A percentile compares a stretch with the other conserved stretches of the same genome.
Conservation (phyloP, 2,888 invertebrate species). For the Oxystoma pomonae region DNA sequence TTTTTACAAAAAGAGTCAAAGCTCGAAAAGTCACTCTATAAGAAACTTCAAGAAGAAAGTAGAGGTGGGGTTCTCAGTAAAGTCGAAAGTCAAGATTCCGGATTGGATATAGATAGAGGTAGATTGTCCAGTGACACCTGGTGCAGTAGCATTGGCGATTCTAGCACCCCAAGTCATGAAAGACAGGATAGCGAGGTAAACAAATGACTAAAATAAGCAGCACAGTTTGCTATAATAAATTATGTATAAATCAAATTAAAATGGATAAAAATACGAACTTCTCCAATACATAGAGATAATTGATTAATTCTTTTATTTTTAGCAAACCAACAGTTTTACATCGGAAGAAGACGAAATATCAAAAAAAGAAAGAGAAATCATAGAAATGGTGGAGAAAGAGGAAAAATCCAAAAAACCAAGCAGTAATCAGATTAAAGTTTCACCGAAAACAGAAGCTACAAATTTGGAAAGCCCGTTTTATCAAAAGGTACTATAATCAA, state of each 20-base stretch:
- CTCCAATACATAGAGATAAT: too few relatives aligned
- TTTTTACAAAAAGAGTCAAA: constrained; percentile 78
- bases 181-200: constrained; percentile 66
- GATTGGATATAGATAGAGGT: constrained; percentile 63
- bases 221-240: too few relatives aligned
- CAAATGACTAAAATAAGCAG: too few relatives aligned
- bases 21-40: constrained; percentile 71
- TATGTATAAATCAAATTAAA: too few relatives aligned
- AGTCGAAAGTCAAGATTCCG: constrained; percentile 71
- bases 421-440: constrained; percentile 9
- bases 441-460: constrained; percentile 18
- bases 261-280: too few relatives aligned
- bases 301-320: constrained; percentile 13
- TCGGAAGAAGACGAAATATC: constrained; percentile 76
- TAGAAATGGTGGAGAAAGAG: constrained; percentile 59
- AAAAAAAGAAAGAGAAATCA: constrained; percentile 62
- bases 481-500: not conserved
- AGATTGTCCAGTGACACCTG: constrained; percentile 56
- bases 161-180: constrained; percentile 54
- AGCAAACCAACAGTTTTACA: constrained; percentile 62
- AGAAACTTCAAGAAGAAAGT: constrained; percentile 47
- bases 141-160: constrained; percentile 48
- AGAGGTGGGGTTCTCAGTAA: constrained; percentile 39
- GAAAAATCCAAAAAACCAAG: constrained; percentile 53
- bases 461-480: constrained; percentile 19